A percentile compares a stretch with the other conserved stretches of the same genome.
Conservation (phyloP, 2,113 vertebrate species). For the Symphodus melops region DNA sequence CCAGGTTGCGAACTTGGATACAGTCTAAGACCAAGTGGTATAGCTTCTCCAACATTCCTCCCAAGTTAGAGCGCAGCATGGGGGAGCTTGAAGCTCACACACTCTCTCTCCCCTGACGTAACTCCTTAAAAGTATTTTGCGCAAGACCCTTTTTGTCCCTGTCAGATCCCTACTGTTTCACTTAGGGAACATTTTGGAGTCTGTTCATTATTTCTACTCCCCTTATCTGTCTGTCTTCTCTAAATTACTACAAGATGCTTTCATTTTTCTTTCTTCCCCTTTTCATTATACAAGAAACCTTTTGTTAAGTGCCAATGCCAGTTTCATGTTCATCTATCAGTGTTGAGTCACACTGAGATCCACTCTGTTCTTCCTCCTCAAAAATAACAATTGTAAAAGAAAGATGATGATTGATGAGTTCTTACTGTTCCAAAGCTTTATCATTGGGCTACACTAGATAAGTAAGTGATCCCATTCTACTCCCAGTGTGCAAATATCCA, state of each 20-base stretch:
- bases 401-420: too few relatives aligned
- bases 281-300: not conserved
- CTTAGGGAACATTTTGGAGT: not conserved
- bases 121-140: conserved; percentile 40
- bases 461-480: not conserved
- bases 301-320: conserved; percentile 17
- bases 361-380: not conserved
- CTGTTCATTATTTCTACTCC: conserved; percentile 11
- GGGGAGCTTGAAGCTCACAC: conserved; percentile 43
- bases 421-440: not conserved
- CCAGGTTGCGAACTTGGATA: conserved; percentile 30
- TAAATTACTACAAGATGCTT: conserved; percentile 25
- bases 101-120: conserved; percentile 27
- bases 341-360: conserved; percentile 13
- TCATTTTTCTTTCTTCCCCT: conserved; percentile 27
- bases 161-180: conserved; percentile 45
- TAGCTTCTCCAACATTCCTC: conserved; percentile 71
- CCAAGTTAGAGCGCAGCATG: conserved; percentile 68
- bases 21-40: conserved; percentile 47
- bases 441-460: too few relatives aligned
- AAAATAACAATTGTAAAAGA: too few relatives aligned
- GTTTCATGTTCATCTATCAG: conserved; percentile 39
- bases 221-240: conserved; percentile 20
- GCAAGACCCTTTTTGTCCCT: conserved; percentile 35
- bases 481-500: not conserved